Base-by-base conservation (phyloP, 2,113 vertebrate genomes). In the Sphaerodactylus townsendi region DNA sequence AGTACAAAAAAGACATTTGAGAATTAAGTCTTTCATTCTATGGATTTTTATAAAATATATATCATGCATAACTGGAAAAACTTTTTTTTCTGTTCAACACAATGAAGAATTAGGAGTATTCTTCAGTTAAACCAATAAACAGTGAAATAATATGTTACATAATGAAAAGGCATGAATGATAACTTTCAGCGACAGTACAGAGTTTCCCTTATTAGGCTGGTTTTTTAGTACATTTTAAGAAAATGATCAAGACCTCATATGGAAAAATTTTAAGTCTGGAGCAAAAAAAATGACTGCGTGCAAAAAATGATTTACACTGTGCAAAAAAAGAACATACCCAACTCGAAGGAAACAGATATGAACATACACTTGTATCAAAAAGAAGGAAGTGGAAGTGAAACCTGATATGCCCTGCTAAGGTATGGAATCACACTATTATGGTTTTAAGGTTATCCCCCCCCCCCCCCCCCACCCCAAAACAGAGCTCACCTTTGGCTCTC, bases 1-100 rank as follows among this genome's bases (percentile, higher is more conserved):
- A 89, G 84, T 7, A 87, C 21, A 93, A 53, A 90, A n/a, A 4
- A 88, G 21, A 53, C 2, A 83, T 85, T 10, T 71, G 0, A 17
- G 21, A 21, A 79, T 5, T 79, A 74, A 17, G 17, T 50, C 72
- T 76, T 62, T 28, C 53, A 62, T 5, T 9, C 2, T 3, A 13
- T 3, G 41, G 64, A 37, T 6, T 37, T 69, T 69, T 69, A 69
- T 19, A 37, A 21, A 21, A 21, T 9, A 39, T 17, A 37, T 35
- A 37, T 11, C 15, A 21, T 37, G 41, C 10, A 30, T 4, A 46
- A 44, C 10, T 62, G 59, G 7, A 33, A 28, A 5, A n/a, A 23
- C n/a, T 1, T 25, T 25, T 19, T 71, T 59, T 44, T n/a, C 14
- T 2, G 74, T 37, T 37, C 19, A 37, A 56, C n/a, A 77, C 23